Evolutionary conservation across 1,140 invertebrate genomes (phyloP), one percentile per base, ranked within the genome.

Genomic region (Manduca sexta): DNA sequence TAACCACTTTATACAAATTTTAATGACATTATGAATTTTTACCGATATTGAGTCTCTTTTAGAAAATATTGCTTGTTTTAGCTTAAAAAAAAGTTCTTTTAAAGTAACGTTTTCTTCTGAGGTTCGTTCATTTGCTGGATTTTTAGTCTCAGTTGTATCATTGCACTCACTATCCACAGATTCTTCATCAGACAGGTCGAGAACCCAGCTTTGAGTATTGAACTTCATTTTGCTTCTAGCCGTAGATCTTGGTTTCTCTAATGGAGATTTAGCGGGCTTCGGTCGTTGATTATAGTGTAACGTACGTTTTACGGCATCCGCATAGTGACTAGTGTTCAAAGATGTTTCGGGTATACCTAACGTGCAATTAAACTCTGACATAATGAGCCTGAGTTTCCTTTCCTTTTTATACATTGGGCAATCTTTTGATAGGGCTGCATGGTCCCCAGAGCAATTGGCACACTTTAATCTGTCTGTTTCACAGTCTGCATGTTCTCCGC

Each of bases 401-500:
- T 37, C 35, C 14, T 14, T 37, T 2, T 13, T 37, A 37, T 37
- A 37, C 14, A 14, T 8, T n/a, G 35, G 35, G 35, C 35, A 37
- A 15, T 8, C 2, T 14, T 13, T n/a, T 33, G 12, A 12, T 30
- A 56, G 33, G 7, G 54, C 13, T 48, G 51, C 51, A 8, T 51
- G 49, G 7, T 13, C 1, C 13, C 35, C 43, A 2, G 8, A 11
- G 31, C 43, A 51, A 15, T 51, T 51, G n/a, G 17, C 16, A 14
- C 49, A 45, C 40, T 33, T 45, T 41, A 55, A 67, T n/a, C 3
- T 21, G 8, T 37, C 55, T 2, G 35, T 49, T 30, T 61, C 56
- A 47, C 67, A 67, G 17, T 67, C 67, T 7, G 14, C 26, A 45
- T 70, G 60, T 7, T 46, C 31, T 2, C 35, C 35, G 11, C 53